Percentiles rank a stretch among this genome's conserved stretches.
These are phyloP conservation scores for Chloropsis hardwickii DNA, from an alignment of 2,113 vertebrate species.

Conservation along the genomic window DNA sequence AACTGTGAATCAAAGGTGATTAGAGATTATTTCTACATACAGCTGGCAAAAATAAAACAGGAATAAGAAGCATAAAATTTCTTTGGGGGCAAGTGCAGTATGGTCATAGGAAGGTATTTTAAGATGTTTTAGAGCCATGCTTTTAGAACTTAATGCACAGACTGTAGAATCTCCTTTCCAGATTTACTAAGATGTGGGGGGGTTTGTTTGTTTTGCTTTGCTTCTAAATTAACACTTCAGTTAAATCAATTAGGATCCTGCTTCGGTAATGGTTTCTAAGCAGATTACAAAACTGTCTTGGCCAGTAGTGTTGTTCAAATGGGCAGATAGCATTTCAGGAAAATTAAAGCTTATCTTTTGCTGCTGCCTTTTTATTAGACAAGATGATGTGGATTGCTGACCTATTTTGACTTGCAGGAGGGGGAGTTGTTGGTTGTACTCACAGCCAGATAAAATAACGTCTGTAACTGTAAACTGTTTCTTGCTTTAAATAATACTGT, in stretches of 20 bases:
- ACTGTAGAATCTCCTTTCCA: not conserved
- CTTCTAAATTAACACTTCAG: not conserved
- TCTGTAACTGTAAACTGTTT: not conserved
- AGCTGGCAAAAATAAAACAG: not conserved
- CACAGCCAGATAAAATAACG: not conserved
- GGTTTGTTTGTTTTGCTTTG: not conserved
- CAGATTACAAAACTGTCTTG: not conserved
- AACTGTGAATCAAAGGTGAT: not conserved
- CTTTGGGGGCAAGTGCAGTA: not conserved
- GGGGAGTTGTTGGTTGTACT: not conserved
- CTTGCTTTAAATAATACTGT: not conserved
- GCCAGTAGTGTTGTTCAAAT: not conserved
- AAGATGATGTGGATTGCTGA: not conserved
- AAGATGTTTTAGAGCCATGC: not conserved
- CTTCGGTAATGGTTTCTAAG: not conserved
- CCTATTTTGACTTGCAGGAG: not conserved
- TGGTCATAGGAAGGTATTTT: not conserved
- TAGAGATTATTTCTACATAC: not conserved
- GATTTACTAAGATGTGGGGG: fast-evolving
- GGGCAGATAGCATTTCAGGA: not conserved
- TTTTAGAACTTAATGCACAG: not conserved
- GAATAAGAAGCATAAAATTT: not conserved
- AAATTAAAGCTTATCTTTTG: not conserved
- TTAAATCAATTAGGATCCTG: not conserved
- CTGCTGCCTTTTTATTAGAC: not conserved